A percentile compares a stretch with the other conserved stretches of the same genome.
phyloP scores from a whole-genome alignment of 2,113 vertebrate species.

The Meleagris gallopavo region DNA sequence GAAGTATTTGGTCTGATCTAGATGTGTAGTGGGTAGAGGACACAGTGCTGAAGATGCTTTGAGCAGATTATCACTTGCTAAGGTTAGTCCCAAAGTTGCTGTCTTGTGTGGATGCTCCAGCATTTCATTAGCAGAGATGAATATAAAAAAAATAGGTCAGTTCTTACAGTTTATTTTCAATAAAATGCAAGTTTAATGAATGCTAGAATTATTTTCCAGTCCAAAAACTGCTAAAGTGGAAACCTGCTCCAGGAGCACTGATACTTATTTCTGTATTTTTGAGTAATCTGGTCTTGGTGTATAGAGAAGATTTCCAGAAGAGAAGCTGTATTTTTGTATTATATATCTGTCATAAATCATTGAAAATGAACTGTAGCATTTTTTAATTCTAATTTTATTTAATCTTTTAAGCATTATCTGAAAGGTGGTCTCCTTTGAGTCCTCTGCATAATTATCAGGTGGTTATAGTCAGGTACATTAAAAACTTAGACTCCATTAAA shows the following conservation, averaged over 20 bases:
- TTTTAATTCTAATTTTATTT: slow-evolving; percentile 21
- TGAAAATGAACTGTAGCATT: neutral
- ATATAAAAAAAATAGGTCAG: neutral
- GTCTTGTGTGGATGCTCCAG: neutral
- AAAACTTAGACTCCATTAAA: neutral
- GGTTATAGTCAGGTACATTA: neutral
- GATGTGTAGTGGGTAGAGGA: neutral
- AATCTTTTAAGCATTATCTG: neutral
- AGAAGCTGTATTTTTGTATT: neutral
- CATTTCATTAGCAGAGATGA: neutral
- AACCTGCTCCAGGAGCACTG: neutral
- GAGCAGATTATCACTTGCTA: neutral
- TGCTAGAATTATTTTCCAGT: neutral
- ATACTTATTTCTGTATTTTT: neutral
- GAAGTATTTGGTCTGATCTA: neutral
- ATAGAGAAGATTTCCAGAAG: neutral
- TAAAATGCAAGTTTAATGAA: neutral
- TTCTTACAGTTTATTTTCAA: neutral
- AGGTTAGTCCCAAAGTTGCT: neutral
- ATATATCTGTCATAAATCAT: neutral
- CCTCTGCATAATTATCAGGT: neutral
- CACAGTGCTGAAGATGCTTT: neutral
- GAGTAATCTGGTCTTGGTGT: neutral
- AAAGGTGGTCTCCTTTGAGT: neutral
- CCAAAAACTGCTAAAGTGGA: neutral